Conservation (phyloP, 2,888 invertebrate genomes). For the Ophion slaviceki region DNA sequence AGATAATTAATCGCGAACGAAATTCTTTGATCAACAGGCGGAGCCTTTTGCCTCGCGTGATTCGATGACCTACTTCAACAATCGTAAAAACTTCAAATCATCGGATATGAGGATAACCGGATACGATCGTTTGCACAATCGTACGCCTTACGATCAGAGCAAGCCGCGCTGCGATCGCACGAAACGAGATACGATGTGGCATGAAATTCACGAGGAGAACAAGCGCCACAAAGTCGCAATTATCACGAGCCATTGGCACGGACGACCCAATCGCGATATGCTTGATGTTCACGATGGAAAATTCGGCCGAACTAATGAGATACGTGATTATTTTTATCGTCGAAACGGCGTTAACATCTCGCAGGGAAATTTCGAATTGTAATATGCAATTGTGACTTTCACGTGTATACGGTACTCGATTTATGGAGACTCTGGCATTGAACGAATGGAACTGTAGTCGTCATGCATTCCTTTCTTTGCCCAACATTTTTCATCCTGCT, state of each 20-base stretch:
- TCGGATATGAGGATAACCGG: conserved; percentile 64
- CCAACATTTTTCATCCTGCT: not conserved
- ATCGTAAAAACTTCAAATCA: conserved; percentile 62
- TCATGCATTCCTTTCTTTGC: conserved; percentile 8
- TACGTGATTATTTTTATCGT: conserved; percentile 71
- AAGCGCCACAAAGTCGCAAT: conserved; percentile 72
- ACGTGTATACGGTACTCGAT: not conserved
- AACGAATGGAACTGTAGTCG: conserved; percentile 31
- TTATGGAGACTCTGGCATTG: conserved; percentile 13
- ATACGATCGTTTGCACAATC: conserved; percentile 75
- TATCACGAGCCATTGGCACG: conserved; percentile 74
- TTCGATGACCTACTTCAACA: conserved; percentile 75
- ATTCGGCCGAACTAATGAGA: conserved; percentile 72
- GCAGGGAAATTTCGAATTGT: conserved; percentile 23
- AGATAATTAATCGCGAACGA: not conserved
- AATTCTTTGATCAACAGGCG: conserved; percentile 64
- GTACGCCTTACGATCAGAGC: conserved; percentile 72
- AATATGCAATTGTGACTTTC: not conserved
- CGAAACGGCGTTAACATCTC: conserved; percentile 68
- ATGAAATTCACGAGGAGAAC: conserved; percentile 74
- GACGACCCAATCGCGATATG: conserved; percentile 75
- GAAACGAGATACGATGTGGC: conserved; percentile 72
- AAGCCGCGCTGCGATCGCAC: conserved; percentile 75
- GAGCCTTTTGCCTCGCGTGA: conserved; percentile 73
- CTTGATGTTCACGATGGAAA: conserved; percentile 73